Base-by-base conservation (phyloP, 1,140 invertebrate genomes). In the Drosophila rhopaloa region DNA sequence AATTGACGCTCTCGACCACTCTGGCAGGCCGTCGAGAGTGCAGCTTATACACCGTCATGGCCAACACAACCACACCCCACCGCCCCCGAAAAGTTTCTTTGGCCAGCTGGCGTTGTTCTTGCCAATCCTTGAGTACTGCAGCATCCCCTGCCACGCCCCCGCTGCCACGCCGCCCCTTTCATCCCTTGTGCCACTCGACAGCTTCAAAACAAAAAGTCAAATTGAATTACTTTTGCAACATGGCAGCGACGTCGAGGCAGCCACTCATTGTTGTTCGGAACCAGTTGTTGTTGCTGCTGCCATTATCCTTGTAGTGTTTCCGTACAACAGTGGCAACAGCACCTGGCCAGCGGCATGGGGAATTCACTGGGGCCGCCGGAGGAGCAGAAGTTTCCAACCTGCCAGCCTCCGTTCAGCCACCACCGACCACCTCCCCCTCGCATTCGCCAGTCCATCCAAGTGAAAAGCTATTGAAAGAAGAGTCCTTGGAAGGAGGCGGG, bases 151-250 rank as follows among this genome's bases (percentile, higher is more conserved):
- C 46, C 32, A n/a, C 35, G 24, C 24, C 24, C 19, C 19, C 19
- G 19, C 32, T 11, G 16, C 59, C 38, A 8, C 2, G 29, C 6
- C 11, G 1, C 27, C 38, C 29, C 16, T 38, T 11, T 10, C 5
- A 13, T 14, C 9, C 40, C 38, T n/a, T 24, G n/a, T 43, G 38
- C 55, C 66, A 38, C 41, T 55, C 63, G 66, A 70, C 48, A 55
- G 66, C 67, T 71, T 57, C 50, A 71, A 71, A 71, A 71, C 67
- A 86, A 85, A 85, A 81, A 81, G 63, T 81, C 82, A 86, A 86
- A 86, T 86, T 86, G 62, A 86, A 86, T 86, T 88, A 86, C 75
- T 79, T 79, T 88, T 86, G 75, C 79, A 82, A 77, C 79, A 83
- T 68, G 70, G 62, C 79, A 78, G 54, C 54, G 47, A 67, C 56